These are phyloP conservation scores for Tetramorium alpestre DNA, from an alignment of 1,140 invertebrate species.

Conservation along the genomic window DNA sequence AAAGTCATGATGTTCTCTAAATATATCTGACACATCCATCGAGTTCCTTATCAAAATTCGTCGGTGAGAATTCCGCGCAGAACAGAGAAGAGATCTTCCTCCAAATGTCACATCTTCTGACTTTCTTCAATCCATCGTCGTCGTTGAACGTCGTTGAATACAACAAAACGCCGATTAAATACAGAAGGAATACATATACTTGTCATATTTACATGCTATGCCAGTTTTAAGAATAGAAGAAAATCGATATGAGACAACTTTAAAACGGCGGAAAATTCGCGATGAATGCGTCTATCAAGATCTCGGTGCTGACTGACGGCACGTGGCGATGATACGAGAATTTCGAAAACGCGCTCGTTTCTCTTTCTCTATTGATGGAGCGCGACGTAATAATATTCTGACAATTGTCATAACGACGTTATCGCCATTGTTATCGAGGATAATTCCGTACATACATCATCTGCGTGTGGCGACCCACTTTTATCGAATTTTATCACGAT, in stretches of 20 bases:
- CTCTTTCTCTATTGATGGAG: not conserved
- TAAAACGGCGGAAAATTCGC: not conserved
- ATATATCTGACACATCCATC: no score
- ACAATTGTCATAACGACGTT: conserved; percentile 60
- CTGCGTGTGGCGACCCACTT: conserved; percentile 7
- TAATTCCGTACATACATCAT: conserved; percentile 42
- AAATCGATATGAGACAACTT: not conserved
- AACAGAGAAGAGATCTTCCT: not conserved
- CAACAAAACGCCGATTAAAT: not conserved
- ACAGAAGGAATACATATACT: not conserved
- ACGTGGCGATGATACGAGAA: not conserved
- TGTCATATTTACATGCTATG: no score
- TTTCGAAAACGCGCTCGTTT: not conserved
- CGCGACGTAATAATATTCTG: conserved; percentile 46
- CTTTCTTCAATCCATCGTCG: not conserved
- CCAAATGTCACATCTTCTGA: not conserved
- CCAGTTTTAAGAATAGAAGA: not conserved
- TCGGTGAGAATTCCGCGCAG: not conserved
- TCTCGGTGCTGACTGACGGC: not conserved
- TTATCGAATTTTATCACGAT: conserved; percentile 31
- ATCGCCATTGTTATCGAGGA: conserved; percentile 46
- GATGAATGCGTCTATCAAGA: not conserved
- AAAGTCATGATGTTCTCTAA: no score
- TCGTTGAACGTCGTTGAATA: not conserved
- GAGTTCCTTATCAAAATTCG: no score